Evolutionary conservation across 2,888 invertebrate genomes (phyloP).

Genomic region (Diarsia brunnea): DNA sequence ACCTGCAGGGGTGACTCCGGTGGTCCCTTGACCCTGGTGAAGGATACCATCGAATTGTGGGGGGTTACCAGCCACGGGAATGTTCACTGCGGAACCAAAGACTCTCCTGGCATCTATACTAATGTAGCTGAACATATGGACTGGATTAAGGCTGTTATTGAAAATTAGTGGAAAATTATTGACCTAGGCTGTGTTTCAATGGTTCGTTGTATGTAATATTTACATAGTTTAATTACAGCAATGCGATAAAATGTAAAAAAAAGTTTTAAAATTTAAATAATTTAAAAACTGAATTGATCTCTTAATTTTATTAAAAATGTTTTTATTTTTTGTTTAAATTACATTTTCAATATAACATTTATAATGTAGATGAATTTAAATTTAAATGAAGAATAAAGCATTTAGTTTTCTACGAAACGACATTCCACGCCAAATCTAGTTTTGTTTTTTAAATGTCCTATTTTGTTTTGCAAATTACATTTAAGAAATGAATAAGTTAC

Average conservation of each 20-base stretch:
- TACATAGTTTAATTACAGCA: slow-evolving; percentile 19
- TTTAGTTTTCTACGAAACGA: slow-evolving; percentile 7
- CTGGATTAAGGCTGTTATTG: slow-evolving; percentile 70
- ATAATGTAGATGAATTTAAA: slow-evolving; percentile 32
- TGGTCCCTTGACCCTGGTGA: slow-evolving; percentile 72
- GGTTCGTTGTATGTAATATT: slow-evolving; percentile 32
- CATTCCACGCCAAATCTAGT: slow-evolving; percentile 10
- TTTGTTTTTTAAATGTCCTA: slow-evolving; percentile 13
- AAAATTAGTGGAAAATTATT: slow-evolving; percentile 16
- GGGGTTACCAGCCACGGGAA: slow-evolving; percentile 75
- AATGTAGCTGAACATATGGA: slow-evolving; percentile 70
- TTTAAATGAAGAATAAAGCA: slow-evolving; percentile 45
- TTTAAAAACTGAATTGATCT: slow-evolving; percentile 48
- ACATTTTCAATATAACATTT: slow-evolving; percentile 33
- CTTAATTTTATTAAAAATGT: slow-evolving; percentile 41
- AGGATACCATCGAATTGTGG: slow-evolving; percentile 67
- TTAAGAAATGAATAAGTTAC: background rate
- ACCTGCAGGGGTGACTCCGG: slow-evolving; percentile 79
- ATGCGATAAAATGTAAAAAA: slow-evolving; percentile 41
- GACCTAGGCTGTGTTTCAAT: slow-evolving; percentile 25
- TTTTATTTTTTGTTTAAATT: slow-evolving; percentile 31
- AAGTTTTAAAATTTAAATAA: slow-evolving; percentile 11
- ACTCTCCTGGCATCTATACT: slow-evolving; percentile 76
- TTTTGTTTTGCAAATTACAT: slow-evolving; percentile 28
- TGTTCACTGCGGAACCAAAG: slow-evolving; percentile 70